These are phyloP conservation scores for Epizoanthus ramosus DNA, from an alignment of 92 coral and sea anemone genomes.

Conservation along the genomic window DNA sequence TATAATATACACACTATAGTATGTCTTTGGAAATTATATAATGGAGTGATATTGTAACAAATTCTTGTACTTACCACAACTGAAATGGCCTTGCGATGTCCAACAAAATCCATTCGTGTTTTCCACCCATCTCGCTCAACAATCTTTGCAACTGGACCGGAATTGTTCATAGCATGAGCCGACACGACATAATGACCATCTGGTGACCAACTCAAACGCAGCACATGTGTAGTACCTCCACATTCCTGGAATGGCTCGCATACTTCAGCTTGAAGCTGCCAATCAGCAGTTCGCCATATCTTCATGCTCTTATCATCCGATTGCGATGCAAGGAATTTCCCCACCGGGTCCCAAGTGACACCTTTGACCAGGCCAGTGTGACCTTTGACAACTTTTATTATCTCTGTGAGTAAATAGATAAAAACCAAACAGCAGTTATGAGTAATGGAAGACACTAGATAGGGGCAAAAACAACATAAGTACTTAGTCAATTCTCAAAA, in stretches of 20 bases:
- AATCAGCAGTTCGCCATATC: constrained; percentile 95
- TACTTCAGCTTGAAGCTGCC: constrained; percentile 92
- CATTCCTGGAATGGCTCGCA: constrained; percentile 92
- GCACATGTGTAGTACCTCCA: constrained; percentile 94
- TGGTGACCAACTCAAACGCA: constrained; percentile 96
- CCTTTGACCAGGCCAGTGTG: constrained; percentile 97
- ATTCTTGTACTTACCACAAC: constrained; percentile 74
- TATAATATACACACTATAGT: no score
- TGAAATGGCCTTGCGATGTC: constrained; percentile 94
- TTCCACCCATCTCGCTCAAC: constrained; percentile 99
- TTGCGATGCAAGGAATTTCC: constrained; percentile 95
- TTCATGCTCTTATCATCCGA: constrained; percentile 87
- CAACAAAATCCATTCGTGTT: constrained; percentile 95
- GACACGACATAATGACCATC: constrained; percentile 99
- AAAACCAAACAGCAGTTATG: background rate
- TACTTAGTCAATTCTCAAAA: no score
- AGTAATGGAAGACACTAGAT: no score
- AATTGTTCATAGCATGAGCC: constrained; percentile 98
- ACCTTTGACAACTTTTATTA: constrained; percentile 79
- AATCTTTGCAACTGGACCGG: constrained; percentile 97
- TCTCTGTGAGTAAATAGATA: constrained; percentile 49
- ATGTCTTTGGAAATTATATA: no score
- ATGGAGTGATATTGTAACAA: no score
- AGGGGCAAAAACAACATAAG: no score
- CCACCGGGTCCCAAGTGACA: constrained; percentile 98